Base-by-base conservation (phyloP, 1,140 invertebrate species). In the Brachionus paranguensis region DNA sequence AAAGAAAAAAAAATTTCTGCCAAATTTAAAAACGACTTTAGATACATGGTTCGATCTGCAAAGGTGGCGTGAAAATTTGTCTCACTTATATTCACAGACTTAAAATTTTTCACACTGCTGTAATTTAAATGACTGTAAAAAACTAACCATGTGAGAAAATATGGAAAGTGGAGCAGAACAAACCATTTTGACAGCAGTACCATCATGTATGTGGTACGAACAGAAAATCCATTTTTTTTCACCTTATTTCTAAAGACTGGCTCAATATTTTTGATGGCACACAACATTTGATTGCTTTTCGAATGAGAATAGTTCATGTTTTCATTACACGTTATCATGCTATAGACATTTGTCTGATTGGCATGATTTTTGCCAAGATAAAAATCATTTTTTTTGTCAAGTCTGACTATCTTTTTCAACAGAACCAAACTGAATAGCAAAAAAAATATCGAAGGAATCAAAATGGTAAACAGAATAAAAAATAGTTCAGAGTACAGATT, bases 181-280 rank as follows among this genome's bases (percentile, higher is more conserved):
- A 72, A 72, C 68, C 68, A 72, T 72, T 72, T 72, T 5, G 68
- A 72, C 7, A 72, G 68, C 33, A 72, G 45, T n/a, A 72, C 37
- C 37, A 72, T 33, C 29, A 72, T 37, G 17, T 72, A 72, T n/a
- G 68, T 72, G 2, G 68, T 45, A 8, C 68, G 68, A 8, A 72
- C 6, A 37, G 68, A 72, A 41, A n/a, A 41, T n/a, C 37, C 29
- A 70, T 33, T 72, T 29, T 27, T 65, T 65, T 65, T 27, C 11
- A 24, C 5, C 37, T 41, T 37, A 3, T 43, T 72, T 14, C 20
- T 72, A 1, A 7, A 1, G 1, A 7, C 11, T 3, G 12, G 24
- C 5, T 3, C 1, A 55, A 29, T 10, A 37, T n/a, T n/a, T 27
- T 14, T 68, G 6, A 10, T 1, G 1, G 20, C 0, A 10, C 64